A percentile compares a stretch with the other conserved stretches of the same genome.
Conservation (phyloP, 2,888 invertebrate species). For the Rugalucina vietnamica region DNA sequence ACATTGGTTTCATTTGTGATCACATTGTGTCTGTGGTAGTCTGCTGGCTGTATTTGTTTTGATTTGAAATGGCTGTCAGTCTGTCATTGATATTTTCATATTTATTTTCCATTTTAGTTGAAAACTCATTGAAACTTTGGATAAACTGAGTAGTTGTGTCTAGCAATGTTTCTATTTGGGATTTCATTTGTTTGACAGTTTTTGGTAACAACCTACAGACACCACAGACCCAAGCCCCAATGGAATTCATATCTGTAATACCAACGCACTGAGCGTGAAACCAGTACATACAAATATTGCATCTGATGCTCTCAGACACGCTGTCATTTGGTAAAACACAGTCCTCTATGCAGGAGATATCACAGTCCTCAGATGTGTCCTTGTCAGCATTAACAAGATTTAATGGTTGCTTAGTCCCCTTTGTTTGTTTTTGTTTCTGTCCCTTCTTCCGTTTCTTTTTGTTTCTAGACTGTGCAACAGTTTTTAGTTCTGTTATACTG, state of each 20-base stretch:
- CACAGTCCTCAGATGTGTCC: not conserved
- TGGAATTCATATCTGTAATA: not conserved
- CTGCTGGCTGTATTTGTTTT: not conserved
- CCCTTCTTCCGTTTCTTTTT: not conserved
- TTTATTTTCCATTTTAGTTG: not conserved
- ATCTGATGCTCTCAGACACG: not conserved
- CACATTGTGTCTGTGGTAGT: not conserved
- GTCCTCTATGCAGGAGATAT: not conserved
- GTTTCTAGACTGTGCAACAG: not conserved
- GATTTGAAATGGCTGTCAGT: not conserved
- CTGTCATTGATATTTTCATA: not conserved
- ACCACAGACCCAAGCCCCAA: not conserved
- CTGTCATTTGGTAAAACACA: not conserved
- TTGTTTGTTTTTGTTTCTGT: not conserved
- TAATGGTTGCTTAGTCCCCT: not conserved
- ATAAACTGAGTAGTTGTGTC: not conserved
- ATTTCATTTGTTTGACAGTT: not conserved
- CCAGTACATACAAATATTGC: not conserved
- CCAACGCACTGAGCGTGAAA: not conserved
- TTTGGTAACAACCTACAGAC: not conserved
- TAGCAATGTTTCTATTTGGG: not conserved
- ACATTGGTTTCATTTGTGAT: not conserved
- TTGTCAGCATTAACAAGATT: not conserved
- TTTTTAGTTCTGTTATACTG: not conserved
- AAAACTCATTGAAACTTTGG: not conserved